A percentile compares a stretch with the other conserved stretches of the same genome.
phyloP scores from a whole-genome alignment of 2,113 vertebrate species.

The Ariopsis seemanni region DNA sequence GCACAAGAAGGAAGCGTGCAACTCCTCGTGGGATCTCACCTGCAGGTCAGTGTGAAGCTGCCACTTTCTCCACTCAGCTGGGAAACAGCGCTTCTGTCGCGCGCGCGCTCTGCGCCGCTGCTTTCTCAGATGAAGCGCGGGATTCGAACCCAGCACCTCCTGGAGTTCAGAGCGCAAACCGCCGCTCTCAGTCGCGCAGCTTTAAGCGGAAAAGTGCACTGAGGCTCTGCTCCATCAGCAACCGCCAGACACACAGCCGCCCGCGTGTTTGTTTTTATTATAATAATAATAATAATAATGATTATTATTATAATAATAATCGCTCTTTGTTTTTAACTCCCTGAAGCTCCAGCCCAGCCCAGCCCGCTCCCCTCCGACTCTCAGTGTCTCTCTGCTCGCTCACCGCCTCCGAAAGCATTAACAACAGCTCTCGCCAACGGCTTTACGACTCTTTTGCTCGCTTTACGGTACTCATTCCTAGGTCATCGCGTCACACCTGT shows the following conservation, averaged over 20 bases:
- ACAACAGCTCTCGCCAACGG: slow-evolving; percentile 63
- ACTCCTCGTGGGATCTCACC: fast-evolving
- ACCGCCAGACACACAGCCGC: not conserved
- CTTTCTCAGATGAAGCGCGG: not conserved
- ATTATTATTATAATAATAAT: no score
- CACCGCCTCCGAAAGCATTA: slow-evolving; percentile 62
- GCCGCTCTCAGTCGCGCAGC: not conserved
- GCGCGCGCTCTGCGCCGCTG: not conserved
- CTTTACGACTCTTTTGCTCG: slow-evolving; percentile 64
- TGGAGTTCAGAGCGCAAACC: not conserved
- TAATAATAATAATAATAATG: no score
- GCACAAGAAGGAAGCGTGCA: not conserved
- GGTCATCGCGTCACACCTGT: slow-evolving; percentile 50
- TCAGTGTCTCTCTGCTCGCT: slow-evolving; percentile 42
- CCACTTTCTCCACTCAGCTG: slow-evolving; percentile 63
- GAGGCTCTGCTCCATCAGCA: not conserved
- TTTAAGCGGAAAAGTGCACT: not conserved
- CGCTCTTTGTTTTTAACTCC: no score
- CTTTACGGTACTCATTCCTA: slow-evolving; percentile 70
- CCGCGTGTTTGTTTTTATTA: not conserved
- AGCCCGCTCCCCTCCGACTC: not conserved
- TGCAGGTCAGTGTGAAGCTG: slow-evolving; percentile 60
- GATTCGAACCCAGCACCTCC: not conserved
- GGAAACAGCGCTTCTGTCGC: slow-evolving; percentile 47
- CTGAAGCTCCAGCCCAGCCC: no score